These are phyloP conservation scores for Anguilla marmorata DNA, from an alignment of 2,797 vertebrate species.

Conservation along the genomic window DNA sequence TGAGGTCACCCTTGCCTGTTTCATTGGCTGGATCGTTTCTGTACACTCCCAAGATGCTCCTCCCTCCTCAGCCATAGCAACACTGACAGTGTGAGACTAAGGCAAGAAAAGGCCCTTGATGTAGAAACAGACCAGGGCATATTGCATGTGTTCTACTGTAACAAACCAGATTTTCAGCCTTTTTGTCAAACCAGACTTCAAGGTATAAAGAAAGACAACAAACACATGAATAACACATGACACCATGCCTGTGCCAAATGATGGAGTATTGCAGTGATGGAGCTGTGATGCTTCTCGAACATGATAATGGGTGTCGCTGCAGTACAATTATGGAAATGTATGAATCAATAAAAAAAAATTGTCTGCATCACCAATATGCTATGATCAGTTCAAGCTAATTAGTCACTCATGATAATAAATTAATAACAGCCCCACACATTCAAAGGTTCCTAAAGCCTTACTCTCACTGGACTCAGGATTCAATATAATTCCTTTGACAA, in stretches of 20 bases:
- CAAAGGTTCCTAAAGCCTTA: no score
- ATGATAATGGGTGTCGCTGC: no score
- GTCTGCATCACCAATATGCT: no score
- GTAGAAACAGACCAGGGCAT: neutral
- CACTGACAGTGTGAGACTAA: neutral
- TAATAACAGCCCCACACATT: no score
- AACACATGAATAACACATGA: neutral
- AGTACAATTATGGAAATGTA: no score
- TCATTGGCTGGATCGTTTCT: constrained; percentile 94
- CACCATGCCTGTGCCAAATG: neutral
- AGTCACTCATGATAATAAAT: no score
- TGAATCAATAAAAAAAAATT: no score
- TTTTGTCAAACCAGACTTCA: neutral
- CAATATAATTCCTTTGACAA: no score
- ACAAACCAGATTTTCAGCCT: no score
- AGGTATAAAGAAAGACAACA: neutral
- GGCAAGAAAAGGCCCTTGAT: neutral
- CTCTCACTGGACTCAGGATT: no score
- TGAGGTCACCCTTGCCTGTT: constrained; percentile 80
- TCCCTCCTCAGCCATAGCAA: constrained; percentile 74
- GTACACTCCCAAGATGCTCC: constrained; percentile 92
- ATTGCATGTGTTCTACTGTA: neutral
- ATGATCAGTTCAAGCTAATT: no score
- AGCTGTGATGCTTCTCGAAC: neutral
- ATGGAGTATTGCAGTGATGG: neutral